phyloP scores from a whole-genome alignment of 2,113 vertebrate species.

The Mustelus asterias region DNA sequence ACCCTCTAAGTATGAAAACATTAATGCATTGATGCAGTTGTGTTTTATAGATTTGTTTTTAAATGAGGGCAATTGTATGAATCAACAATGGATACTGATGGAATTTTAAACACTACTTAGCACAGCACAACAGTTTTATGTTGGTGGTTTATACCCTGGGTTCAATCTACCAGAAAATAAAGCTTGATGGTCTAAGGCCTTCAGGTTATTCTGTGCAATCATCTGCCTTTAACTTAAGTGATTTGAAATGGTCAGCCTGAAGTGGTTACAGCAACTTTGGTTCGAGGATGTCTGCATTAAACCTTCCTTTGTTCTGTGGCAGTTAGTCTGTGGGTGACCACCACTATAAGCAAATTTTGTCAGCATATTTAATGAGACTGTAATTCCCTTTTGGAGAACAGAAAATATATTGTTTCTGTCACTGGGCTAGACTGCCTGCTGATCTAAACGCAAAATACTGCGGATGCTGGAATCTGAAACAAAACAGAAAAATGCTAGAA shows the following conservation, averaged over 20 bases:
- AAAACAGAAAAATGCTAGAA: no score
- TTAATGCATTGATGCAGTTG: constrained; percentile 6
- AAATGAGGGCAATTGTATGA: constrained; percentile 9
- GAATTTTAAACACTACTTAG: neutral
- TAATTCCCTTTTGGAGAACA: neutral
- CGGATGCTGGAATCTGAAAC: no score
- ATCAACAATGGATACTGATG: constrained; percentile 17
- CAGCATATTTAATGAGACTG: neutral
- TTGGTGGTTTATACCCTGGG: neutral
- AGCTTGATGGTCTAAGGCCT: neutral
- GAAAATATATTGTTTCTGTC: neutral
- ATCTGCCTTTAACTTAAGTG: neutral
- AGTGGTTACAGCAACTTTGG: neutral
- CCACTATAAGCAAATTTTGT: neutral
- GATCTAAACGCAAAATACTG: no score
- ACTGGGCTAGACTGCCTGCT: neutral
- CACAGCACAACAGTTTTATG: neutral
- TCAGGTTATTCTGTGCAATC: neutral
- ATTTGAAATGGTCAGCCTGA: neutral
- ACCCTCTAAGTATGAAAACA: constrained; percentile 12
- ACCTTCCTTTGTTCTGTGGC: neutral
- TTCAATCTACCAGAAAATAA: neutral
- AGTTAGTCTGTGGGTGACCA: neutral
- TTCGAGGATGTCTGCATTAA: neutral
- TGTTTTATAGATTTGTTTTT: neutral